Conservation (phyloP, 2,888 invertebrate species). For the Podabrus alpinus region DNA sequence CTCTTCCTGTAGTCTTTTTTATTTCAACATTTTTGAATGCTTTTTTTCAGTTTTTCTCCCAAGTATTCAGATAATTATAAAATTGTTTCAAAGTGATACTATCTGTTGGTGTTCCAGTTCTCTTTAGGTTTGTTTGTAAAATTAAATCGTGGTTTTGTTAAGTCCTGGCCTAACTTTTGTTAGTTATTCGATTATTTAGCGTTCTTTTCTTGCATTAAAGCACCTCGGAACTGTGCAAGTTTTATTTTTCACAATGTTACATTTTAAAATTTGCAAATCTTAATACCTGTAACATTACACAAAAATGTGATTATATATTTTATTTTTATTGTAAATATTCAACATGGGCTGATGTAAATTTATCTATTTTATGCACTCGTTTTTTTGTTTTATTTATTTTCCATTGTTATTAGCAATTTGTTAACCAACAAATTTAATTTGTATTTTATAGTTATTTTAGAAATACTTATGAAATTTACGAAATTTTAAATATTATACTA, state of each 20-base stretch:
- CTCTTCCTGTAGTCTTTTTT: not conserved
- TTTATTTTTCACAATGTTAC: not conserved
- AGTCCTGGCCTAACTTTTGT: not conserved
- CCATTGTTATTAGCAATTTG: not conserved
- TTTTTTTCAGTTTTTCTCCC: not conserved
- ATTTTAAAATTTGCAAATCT: not conserved
- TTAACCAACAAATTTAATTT: slow-evolving; percentile 11
- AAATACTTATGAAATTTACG: slow-evolving; percentile 34
- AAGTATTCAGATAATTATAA: not conserved
- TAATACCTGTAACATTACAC: not conserved
- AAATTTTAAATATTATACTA: slow-evolving; percentile 39
- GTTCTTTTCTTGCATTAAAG: not conserved
- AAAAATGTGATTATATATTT: not conserved
- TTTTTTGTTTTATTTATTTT: not conserved
- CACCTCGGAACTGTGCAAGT: not conserved
- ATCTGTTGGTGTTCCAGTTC: not conserved
- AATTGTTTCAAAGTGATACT: not conserved
- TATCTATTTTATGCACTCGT: not conserved
- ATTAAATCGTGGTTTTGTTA: not conserved
- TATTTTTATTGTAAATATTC: not conserved
- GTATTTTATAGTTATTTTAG: slow-evolving; percentile 23
- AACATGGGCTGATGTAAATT: not conserved
- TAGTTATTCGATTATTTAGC: not conserved
- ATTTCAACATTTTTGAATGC: not conserved
- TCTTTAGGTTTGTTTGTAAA: not conserved